These are phyloP conservation scores for Linyphia triangularis DNA, from an alignment of 2,888 invertebrate species.

Conservation along the genomic window DNA sequence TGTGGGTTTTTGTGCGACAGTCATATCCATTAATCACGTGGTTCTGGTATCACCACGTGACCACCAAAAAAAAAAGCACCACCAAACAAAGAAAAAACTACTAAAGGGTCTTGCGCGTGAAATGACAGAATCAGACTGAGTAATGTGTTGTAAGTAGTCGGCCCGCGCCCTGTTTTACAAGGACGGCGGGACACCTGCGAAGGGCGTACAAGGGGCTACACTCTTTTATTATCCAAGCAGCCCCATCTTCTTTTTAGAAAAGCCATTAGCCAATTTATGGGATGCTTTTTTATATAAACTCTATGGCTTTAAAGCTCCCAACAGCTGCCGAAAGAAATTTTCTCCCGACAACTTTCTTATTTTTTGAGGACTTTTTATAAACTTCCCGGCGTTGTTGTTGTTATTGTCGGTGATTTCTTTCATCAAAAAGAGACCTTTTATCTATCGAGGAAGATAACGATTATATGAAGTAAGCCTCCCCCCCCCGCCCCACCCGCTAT, in stretches of 20 bases:
- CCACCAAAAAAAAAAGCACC: not conserved
- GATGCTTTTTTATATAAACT: constrained; percentile 58
- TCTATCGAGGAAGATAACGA: constrained; percentile 58
- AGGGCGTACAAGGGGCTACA: constrained; percentile 38
- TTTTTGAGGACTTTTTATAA: constrained; percentile 70
- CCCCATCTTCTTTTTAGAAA: constrained; percentile 55
- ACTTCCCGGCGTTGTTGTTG: constrained; percentile 52
- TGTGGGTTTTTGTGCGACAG: constrained; percentile 62
- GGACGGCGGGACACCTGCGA: constrained; percentile 61
- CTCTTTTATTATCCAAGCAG: constrained; percentile 51
- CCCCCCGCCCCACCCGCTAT: not conserved
- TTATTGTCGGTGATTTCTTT: constrained; percentile 63
- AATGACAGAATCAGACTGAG: constrained; percentile 66
- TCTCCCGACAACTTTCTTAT: constrained; percentile 67
- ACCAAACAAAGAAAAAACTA: not conserved
- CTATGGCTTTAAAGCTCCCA: constrained; percentile 47
- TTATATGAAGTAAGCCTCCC: constrained; percentile 61
- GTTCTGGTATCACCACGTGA: not conserved
- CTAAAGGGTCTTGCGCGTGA: not conserved
- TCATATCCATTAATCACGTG: constrained; percentile 66
- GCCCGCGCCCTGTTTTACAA: constrained; percentile 65
- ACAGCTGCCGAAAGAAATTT: constrained; percentile 70
- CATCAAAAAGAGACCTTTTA: constrained; percentile 64
- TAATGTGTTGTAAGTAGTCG: constrained; percentile 69
- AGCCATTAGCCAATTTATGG: constrained; percentile 74